Base-by-base conservation (phyloP, 2,797 vertebrate species). In the Brachyrhaphis roseni region DNA sequence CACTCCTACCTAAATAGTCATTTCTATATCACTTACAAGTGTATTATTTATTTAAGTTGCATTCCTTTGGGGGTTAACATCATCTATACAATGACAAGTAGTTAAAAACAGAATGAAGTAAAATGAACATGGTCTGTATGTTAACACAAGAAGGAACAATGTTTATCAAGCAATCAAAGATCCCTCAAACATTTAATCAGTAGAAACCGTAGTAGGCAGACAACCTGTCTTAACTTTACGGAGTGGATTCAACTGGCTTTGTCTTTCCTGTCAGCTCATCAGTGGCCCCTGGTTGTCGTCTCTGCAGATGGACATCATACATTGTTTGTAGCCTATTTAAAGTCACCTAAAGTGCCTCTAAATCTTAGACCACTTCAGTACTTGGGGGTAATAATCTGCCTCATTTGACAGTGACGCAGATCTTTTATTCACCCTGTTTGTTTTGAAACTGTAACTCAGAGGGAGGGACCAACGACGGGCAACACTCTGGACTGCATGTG, bases 371-470 rank as follows among this genome's bases (percentile, higher is more conserved):
- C 5, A 43, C 39, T 6, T 43, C 20, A 26, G 39, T 41, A 20
- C 41, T 41, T 68, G 23, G 5, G 15, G 36, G 41, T 13, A 41
- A 23, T 64, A 18, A 20, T 18, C 59, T 10, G 16, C 31, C 59
- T 64, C 16, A 64, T 36, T 64, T 64, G 57, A 62, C 5, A 31
- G 57, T 62, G 28, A 62, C 16, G 18, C 34, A 66, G 62, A 20
- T 20, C 10, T 11, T 43, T 43, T 70, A 70, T n/a, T 10, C 36
- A 68, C 36, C 64, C 0, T 70, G 23, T 70, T 43, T 43, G 11
- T 70, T 70, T 43, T n/a, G 64, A 70, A 70, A 45, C 39, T 70
- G 62, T 23, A 43, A n/a, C 23, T 70, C 23, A 43, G 39, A 70
- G 36, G 11, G 23, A 70, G 39, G 1, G 23, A 45, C 66, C 23